phyloP scores from a whole-genome alignment of 1,140 invertebrate genomes.

The Diprion similis region DNA sequence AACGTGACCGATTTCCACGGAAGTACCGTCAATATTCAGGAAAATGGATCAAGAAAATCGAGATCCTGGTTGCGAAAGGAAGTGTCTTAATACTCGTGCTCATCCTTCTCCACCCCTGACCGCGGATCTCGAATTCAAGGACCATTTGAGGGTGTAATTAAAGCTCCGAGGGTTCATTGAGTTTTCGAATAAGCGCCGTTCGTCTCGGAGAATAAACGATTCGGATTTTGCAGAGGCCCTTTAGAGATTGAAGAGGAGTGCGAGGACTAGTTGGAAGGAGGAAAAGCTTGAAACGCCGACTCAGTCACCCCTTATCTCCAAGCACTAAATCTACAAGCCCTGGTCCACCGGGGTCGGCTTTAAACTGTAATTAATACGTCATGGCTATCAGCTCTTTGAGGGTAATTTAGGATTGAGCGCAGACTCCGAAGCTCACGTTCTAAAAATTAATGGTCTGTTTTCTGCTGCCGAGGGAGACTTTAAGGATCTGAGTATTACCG shows the following conservation, averaged over 20 bases:
- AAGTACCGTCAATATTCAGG: background rate
- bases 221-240: background rate
- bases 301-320: conserved; percentile 3
- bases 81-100: conserved; percentile 7
- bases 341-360: conserved; percentile 4
- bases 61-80: background rate
- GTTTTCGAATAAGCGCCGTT: conserved; percentile 5
- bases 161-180: conserved; percentile 4
- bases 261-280: background rate
- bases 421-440: background rate
- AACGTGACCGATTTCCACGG: background rate
- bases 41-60: background rate
- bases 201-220: conserved; percentile 7
- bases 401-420: background rate
- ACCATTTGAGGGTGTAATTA: conserved; percentile 3
- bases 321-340: background rate
- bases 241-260: background rate
- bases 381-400: background rate
- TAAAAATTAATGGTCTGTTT: background rate
- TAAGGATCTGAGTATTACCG: background rate
- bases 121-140: conserved; percentile 1
- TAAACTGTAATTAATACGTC: conserved; percentile 8
- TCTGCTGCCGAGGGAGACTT: background rate
- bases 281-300: conserved; percentile 2
- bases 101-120: conserved; percentile 1